These are phyloP conservation scores for Temnothorax nylanderi DNA, from an alignment of 1,140 invertebrate genomes.

Conservation along the genomic window DNA sequence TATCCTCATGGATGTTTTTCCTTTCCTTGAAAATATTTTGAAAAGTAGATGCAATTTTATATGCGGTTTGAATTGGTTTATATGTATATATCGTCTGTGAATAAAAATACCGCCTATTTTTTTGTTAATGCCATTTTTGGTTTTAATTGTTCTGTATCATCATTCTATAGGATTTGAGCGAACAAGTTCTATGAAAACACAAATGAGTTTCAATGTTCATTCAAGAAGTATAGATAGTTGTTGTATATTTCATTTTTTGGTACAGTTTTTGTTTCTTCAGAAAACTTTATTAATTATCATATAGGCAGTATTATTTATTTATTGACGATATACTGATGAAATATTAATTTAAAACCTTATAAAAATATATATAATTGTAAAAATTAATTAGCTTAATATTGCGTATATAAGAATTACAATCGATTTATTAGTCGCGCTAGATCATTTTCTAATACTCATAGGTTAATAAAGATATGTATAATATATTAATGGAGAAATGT, in stretches of 20 bases:
- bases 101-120: too few relatives aligned
- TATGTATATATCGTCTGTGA: neutral
- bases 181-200: too few relatives aligned
- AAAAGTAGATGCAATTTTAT: neutral
- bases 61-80: neutral
- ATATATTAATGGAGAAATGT: neutral
- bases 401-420: neutral
- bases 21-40: neutral
- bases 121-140: too few relatives aligned
- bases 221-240: too few relatives aligned
- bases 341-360: neutral
- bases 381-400: neutral
- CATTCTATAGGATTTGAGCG: too few relatives aligned
- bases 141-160: too few relatives aligned
- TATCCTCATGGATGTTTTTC: neutral
- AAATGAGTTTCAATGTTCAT: too few relatives aligned
- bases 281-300: too few relatives aligned
- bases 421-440: neutral
- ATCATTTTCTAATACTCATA: neutral
- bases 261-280: too few relatives aligned
- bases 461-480: neutral
- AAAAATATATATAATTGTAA: neutral
- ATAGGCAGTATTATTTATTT: too few relatives aligned
- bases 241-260: too few relatives aligned
- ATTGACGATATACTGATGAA: neutral